Conservation (phyloP, 2,888 invertebrate species). For the Dynastes hyllus region DNA sequence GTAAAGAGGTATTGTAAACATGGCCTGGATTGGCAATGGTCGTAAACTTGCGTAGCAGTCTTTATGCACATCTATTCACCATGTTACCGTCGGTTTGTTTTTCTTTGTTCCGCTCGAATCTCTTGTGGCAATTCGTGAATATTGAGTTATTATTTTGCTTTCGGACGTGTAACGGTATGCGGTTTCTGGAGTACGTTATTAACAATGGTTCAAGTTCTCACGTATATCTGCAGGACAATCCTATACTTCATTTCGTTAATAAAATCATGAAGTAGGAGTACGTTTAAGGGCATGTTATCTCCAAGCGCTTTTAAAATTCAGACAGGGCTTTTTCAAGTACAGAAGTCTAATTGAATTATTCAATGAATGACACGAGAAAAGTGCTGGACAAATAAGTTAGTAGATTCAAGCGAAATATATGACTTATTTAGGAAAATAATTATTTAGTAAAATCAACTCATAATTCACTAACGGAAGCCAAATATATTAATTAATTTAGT, state of each 20-base stretch:
- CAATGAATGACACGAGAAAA: too few species aligned
- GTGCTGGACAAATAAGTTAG: too few species aligned
- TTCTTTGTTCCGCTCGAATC: background rate
- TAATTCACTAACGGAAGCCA: too few species aligned
- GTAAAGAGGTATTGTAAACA: constrained; percentile 59
- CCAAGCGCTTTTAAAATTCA: too few species aligned
- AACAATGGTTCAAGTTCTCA: background rate
- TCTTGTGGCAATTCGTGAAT: constrained; percentile 14
- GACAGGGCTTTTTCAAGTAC: too few species aligned
- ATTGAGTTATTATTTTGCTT: constrained; percentile 32
- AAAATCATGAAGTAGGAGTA: too few species aligned
- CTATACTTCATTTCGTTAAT: background rate
- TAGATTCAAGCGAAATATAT: too few species aligned
- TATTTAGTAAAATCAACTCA: too few species aligned
- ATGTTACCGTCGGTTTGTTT: background rate
- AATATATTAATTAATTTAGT: too few species aligned
- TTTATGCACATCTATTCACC: constrained; percentile 17
- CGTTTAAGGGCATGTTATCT: too few species aligned
- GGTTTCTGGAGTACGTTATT: constrained; percentile 20
- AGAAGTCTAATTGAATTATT: too few species aligned
- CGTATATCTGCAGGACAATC: background rate
- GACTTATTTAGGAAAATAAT: too few species aligned
- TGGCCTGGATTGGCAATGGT: constrained; percentile 55
- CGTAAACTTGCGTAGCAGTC: constrained; percentile 53
- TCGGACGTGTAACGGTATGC: constrained; percentile 25